Percentiles rank a stretch among this genome's conserved stretches.
Evolutionary conservation across 2,797 vertebrate genomes (phyloP).

Genomic region (Melanotaenia pygmaea): DNA sequence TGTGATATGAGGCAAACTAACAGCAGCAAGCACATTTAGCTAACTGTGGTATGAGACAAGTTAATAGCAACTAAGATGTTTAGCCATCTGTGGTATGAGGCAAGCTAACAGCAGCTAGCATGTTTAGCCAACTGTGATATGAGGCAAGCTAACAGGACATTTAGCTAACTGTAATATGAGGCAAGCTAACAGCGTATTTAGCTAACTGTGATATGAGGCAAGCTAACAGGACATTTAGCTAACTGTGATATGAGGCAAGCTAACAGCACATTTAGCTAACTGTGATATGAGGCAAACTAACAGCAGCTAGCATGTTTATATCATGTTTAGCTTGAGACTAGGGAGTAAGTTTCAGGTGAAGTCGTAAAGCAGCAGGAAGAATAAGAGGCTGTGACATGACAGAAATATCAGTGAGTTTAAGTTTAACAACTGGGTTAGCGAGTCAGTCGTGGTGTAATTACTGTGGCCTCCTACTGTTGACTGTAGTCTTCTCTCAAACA

Average conservation of each 20-base stretch:
- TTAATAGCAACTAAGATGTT: no score
- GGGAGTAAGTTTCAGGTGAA: neutral
- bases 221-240: no score
- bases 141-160: no score
- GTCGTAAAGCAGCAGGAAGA: neutral
- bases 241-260: no score
- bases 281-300: neutral
- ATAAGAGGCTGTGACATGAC: neutral
- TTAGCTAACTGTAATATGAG: no score
- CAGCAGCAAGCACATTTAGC: no score
- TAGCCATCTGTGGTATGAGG: neutral
- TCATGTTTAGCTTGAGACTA: neutral
- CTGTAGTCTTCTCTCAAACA: conserved; percentile 32
- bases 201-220: no score
- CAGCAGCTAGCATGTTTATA: neutral
- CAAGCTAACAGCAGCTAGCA: neutral
- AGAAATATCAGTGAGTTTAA: neutral
- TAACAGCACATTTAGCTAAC: no score
- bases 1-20: no score
- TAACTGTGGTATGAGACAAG: no score
- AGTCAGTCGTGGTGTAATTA: conserved; percentile 52
- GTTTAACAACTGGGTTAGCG: conserved; percentile 27
- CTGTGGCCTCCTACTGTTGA: conserved; percentile 39
- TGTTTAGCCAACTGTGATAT: no score
- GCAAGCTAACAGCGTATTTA: no score